Evolutionary conservation across 2,113 vertebrate genomes (phyloP), one percentile per base, ranked within the genome.

Genomic region (Seriola aureovittata): DNA sequence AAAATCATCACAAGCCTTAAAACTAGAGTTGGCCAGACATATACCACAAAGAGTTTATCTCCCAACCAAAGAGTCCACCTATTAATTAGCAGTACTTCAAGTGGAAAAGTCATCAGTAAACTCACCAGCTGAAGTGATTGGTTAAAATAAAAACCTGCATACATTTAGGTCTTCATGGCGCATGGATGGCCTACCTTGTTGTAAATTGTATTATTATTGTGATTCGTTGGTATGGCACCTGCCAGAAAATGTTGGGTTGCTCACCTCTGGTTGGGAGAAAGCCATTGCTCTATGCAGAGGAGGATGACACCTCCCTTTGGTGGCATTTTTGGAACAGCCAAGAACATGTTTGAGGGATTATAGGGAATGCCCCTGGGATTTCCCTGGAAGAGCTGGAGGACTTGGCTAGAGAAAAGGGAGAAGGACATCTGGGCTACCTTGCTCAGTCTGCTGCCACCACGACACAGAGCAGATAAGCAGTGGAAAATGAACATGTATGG

Each of bases 361-460:
- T 40, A 75, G 29, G 46, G 52, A 38, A 70, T 14, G 3, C 65
- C 44, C 25, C 71, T 60, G 48, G 65, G 59, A 58, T 66, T 88
- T 62, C 55, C 54, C 48, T 14, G 46, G n/a, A 78, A 67, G 44
- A 73, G 29, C 66, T 75, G 13, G 36, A 64, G 71, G 66, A 59
- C 54, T 81, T 75, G 68, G 63, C 75, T 21, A 8, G 34, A 54
- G n/a, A 73, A 36, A 50, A 62, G 40, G 50, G 32, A 62, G 67
- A 65, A 29, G 42, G 64, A 69, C 73, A 81, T 68, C 76, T 74
- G 74, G 52, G 48, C 25, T 71, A 62, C 17, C 10, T 60, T 60
- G 38, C 19, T 71, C 36, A 64, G 52, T 71, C 63, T 70, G 42
- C 36, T 68, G 29, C n/a, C 50, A 44, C 34, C 34, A 12, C 55